Evolutionary conservation across 2,113 vertebrate species (phyloP), one percentile per base, ranked within the genome.

Genomic region (Oreamnos americanus): DNA sequence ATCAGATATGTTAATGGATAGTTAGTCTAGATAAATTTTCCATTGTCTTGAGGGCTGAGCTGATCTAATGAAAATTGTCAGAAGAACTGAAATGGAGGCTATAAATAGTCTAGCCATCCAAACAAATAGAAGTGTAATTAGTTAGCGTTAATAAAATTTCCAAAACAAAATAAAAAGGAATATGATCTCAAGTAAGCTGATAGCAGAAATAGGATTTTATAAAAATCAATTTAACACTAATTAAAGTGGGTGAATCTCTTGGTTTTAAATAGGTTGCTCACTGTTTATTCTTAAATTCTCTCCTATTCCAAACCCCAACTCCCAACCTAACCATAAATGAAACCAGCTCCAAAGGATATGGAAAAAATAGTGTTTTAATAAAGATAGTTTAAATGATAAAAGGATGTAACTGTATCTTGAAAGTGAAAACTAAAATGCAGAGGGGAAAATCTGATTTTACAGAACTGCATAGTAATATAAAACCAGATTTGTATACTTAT

Each of bases 311-410:
- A 76, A 74, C 81, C 78, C 47, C 58, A 93, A 78, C 45, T 81
- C 25, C 67, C 74, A 88, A 28, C 12, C 60, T 95, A 64, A 17
- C 17, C 82, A 87, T 91, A 97, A 97, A 91, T 82, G 96, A 94
- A 97, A 94, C 43, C 86, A 85, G 83, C 51, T 95, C 57, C 36
- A 60, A 90, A 97, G 43, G 95, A 45, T 85, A 94, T 91, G 57
- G 49, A 86, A 88, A 95, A 98, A 95, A 39, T 71, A 96, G 97
- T 96, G 3, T 82, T 93, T 97, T 95, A 97, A 98, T 97, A 97
- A 98, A 98, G 97, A 98, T 67, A 64, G 86, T 98, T 96, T 84
- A 96, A 97, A 97, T 96, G 94, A 92, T 96, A 97, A 98, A 96
- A 91, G 71, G 91, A 96, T 45, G 74, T 94, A 97, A 33, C 86